phyloP scores from a whole-genome alignment of 2,113 vertebrate species.

The Tragelaphus strepsiceros region DNA sequence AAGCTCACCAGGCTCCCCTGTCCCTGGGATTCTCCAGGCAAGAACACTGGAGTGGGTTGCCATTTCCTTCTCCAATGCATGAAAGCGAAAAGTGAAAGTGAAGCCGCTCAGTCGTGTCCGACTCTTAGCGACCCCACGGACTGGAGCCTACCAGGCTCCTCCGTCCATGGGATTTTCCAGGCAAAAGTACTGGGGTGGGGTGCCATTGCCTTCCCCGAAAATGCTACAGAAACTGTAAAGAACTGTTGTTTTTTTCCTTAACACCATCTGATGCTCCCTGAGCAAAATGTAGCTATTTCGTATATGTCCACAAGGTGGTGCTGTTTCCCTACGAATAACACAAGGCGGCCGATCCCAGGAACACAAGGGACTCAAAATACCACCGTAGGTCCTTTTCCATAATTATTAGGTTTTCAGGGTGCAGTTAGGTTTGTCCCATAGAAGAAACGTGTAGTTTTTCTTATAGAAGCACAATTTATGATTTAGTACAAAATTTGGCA shows the following conservation, averaged over 20 bases:
- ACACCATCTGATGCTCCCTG: not conserved
- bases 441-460: constrained; percentile 15
- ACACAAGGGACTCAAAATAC: not conserved
- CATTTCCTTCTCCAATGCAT: no score
- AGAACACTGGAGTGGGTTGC: no score
- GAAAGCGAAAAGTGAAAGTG: no score
- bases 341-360: not conserved
- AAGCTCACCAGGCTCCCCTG: no score
- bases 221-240: not conserved
- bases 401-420: constrained; percentile 15
- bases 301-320: constrained; percentile 74
- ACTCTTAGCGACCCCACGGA: no score
- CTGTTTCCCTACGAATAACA: constrained; percentile 52
- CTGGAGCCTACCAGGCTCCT: no score
- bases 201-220: not conserved
- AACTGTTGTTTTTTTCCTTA: not conserved
- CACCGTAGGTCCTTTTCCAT: not conserved
- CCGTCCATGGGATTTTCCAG: no score
- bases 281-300: not conserved
- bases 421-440: constrained; percentile 4
- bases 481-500: not conserved
- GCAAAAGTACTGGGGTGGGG: no score
- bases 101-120: no score
- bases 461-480: constrained; percentile 31
- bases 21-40: no score